Conservation (phyloP, 2,113 vertebrate genomes). For the Poeciliopsis turrubarensis region DNA sequence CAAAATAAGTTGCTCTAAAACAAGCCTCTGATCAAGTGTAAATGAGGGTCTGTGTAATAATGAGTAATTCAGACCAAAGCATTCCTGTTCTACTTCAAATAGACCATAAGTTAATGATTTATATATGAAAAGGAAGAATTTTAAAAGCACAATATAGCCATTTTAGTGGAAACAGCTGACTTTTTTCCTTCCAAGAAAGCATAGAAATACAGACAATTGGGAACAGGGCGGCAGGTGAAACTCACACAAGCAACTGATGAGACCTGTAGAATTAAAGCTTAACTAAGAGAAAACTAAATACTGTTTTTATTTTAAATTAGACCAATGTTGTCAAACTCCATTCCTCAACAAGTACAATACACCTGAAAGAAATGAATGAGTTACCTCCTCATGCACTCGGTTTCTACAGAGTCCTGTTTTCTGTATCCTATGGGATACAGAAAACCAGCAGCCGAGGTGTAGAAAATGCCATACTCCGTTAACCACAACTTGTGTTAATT, state of each 20-base stretch:
- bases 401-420: background rate
- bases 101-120: too few relatives aligned
- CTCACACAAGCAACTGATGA: background rate
- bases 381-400: background rate
- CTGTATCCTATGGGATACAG: background rate
- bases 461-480: slow-evolving; percentile 49
- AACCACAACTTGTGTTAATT: slow-evolving; percentile 49
- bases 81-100: too few relatives aligned
- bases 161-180: background rate
- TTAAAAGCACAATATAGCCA: too few relatives aligned
- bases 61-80: too few relatives aligned
- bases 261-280: background rate
- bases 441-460: slow-evolving; percentile 13
- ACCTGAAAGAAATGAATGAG: background rate
- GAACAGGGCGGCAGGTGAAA: background rate
- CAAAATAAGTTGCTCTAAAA: too few relatives aligned
- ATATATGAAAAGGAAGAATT: too few relatives aligned
- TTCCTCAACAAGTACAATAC: too few relatives aligned
- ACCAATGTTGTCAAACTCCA: too few relatives aligned
- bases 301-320: too few relatives aligned
- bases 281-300: too few relatives aligned
- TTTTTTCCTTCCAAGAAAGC: background rate
- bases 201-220: background rate
- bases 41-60: too few relatives aligned
- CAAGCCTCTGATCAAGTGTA: too few relatives aligned